Evolutionary conservation across 2,113 vertebrate genomes (phyloP).

Genomic region (Hippolais icterina): DNA sequence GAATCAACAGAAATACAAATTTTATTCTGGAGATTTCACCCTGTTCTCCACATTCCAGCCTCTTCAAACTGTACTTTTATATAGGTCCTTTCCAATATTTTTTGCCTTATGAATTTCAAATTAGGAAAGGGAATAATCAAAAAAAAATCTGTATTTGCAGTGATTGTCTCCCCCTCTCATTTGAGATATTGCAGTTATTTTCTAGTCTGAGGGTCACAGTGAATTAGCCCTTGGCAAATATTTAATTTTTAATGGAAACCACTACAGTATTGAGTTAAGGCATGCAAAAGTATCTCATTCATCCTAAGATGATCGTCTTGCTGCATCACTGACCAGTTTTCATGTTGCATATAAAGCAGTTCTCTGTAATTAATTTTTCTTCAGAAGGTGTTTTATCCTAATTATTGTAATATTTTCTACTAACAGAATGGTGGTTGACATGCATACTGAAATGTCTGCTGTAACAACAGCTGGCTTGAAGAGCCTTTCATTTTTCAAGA

Average conservation of each 20-base stretch:
- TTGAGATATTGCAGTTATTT: conserved; percentile 36
- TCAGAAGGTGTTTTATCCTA: background rate
- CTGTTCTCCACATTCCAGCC: background rate
- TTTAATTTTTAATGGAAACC: conserved; percentile 44
- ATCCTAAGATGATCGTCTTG: background rate
- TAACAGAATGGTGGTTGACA: background rate
- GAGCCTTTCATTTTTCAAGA: background rate
- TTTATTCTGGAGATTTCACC: background rate
- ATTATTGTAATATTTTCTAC: background rate
- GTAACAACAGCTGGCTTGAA: background rate
- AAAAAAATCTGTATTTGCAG: background rate
- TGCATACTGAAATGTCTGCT: background rate
- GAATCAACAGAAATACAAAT: background rate
- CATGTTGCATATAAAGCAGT: background rate
- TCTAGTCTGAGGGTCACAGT: conserved; percentile 28
- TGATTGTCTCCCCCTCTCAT: background rate
- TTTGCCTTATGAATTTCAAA: conserved; percentile 7
- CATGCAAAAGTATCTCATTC: background rate
- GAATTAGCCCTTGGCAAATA: conserved; percentile 50
- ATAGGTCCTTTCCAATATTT: background rate
- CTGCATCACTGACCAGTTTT: background rate
- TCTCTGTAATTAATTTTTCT: background rate
- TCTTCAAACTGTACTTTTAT: background rate
- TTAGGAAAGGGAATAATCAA: background rate
- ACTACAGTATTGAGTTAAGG: background rate